Base-by-base conservation (phyloP, 1,140 invertebrate genomes). In the Acyrthosiphon pisum region DNA sequence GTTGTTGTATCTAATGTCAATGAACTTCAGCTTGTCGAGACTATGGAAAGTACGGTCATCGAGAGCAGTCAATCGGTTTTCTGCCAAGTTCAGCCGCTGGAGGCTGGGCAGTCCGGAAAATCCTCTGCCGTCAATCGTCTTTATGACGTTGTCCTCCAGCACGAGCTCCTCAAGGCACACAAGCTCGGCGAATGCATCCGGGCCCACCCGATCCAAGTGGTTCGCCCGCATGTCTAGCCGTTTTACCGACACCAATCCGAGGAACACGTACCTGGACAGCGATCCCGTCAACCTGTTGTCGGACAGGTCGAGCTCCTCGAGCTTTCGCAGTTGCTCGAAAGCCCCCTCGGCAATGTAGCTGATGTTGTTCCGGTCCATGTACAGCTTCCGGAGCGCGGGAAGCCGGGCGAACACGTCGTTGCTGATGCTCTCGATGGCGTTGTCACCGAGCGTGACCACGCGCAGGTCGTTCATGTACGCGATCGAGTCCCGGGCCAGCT, bases 171-270 rank as follows among this genome's bases (percentile, higher is more conserved):
- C 95, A 14, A 98, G 94, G 95, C 96, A 96, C 94, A 95, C 96
- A 94, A 98, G 95, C 94, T 98, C 97, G 0, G 96, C 96, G 95
- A 98, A 98, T 7, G 96, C 97, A 83, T 96, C 96, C 50, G 97
- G 97, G 3, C 97, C 97, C 93, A 98, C 96, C 94, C 97, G 97
- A 50, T 96, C 96, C 93, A 98, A 96, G 91, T 96, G 95, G 94
- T 98, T 98, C n/a, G 95, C 95, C 14, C 96, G 96, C 48, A 98
- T 95, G 94, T 97, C 96, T 44, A 98, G 95, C 93, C 96, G 95
- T 94, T 95, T 95, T 83, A 98, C 95, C 94, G 96, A 96, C 30
- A 96, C 96, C 94, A 98, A 95, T 90, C 97, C 97, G 91, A 96
- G 95, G 95, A 98, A 98, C 81, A 96, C 97, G 81, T 97, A 97